Evolutionary conservation across 2,888 invertebrate species (phyloP).

Genomic region (Nemapogon koenigi): DNA sequence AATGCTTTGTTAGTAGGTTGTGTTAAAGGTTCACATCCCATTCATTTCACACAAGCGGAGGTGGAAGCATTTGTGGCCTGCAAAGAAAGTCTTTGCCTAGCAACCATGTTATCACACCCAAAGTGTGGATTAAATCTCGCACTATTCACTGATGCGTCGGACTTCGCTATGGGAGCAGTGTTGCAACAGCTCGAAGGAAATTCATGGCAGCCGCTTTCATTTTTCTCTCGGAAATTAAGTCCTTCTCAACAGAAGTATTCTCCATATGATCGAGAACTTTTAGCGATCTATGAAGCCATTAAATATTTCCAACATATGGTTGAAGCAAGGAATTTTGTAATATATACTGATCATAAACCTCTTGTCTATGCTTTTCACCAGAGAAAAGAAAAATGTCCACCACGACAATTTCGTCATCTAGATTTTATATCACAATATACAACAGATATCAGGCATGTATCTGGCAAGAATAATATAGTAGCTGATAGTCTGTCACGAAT

Average conservation of each 20-base stretch:
- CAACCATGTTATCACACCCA: constrained; percentile 22
- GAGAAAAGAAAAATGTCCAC: constrained; percentile 16
- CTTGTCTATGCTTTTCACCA: constrained; percentile 24
- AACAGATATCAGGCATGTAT: constrained; percentile 13
- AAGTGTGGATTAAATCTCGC: constrained; percentile 18
- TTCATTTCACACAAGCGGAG: constrained; percentile 16
- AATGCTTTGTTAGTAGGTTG: constrained; percentile 17
- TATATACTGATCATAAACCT: constrained; percentile 20
- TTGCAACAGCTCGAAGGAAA: too few species aligned
- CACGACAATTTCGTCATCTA: constrained; percentile 13
- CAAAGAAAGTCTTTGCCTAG: constrained; percentile 18
- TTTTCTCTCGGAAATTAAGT: constrained; percentile 27
- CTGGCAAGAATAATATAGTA: constrained; percentile 13
- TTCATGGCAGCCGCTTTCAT: too few species aligned
- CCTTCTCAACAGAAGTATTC: constrained; percentile 24
- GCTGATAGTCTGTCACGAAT: constrained; percentile 22
- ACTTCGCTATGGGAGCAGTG: too few species aligned
- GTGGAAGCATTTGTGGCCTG: constrained; percentile 13
- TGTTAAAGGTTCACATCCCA: constrained; percentile 14
- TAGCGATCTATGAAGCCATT: too few species aligned
- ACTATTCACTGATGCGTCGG: constrained; percentile 27
- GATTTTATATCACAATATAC: constrained; percentile 18
- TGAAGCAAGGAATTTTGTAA: constrained; percentile 25
- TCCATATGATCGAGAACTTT: constrained; percentile 32
- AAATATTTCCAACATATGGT: constrained; percentile 28